Conservation (phyloP, 1,140 invertebrate genomes). For the Zaprionus capensis region DNA sequence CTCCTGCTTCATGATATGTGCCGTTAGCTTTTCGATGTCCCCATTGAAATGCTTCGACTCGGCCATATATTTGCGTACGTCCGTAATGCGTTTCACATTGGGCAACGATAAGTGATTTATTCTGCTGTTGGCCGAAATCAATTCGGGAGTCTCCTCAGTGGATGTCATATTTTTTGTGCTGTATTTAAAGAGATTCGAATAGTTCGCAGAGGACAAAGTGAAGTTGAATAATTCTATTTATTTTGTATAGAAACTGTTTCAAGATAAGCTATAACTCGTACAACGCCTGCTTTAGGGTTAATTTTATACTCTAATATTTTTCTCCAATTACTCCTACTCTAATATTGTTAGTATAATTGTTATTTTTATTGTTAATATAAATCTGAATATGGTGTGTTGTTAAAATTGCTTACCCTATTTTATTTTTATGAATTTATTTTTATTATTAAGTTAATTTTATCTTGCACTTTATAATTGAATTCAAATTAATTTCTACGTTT, state of each 20-base stretch:
- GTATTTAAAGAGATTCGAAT: neutral
- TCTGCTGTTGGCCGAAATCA: slow-evolving; percentile 19
- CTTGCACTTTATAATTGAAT: neutral
- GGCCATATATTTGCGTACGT: slow-evolving; percentile 35
- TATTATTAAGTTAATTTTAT: neutral
- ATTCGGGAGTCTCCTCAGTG: neutral
- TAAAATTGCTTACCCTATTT: too few relatives aligned
- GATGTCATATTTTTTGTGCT: slow-evolving; percentile 21
- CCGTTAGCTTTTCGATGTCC: slow-evolving; percentile 20
- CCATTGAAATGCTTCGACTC: slow-evolving; percentile 31
- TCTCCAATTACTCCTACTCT: neutral
- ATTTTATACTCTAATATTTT: neutral
- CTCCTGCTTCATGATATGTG: slow-evolving; percentile 16
- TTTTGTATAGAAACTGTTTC: neutral
- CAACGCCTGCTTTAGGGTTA: neutral
- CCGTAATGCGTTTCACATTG: slow-evolving; percentile 32
- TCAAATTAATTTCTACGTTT: neutral
- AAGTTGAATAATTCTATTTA: neutral
- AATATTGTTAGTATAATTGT: too few relatives aligned
- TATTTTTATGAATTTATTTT: neutral
- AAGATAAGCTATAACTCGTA: too few relatives aligned
- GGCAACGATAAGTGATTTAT: slow-evolving; percentile 26
- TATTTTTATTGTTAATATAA: too few relatives aligned
- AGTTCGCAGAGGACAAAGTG: neutral
- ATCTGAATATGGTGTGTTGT: too few relatives aligned